Percentiles rank a stretch among this genome's conserved stretches.
These are phyloP conservation scores for Plutomurus gul DNA, from an alignment of 1,140 invertebrate genomes.

Conservation along the genomic window DNA sequence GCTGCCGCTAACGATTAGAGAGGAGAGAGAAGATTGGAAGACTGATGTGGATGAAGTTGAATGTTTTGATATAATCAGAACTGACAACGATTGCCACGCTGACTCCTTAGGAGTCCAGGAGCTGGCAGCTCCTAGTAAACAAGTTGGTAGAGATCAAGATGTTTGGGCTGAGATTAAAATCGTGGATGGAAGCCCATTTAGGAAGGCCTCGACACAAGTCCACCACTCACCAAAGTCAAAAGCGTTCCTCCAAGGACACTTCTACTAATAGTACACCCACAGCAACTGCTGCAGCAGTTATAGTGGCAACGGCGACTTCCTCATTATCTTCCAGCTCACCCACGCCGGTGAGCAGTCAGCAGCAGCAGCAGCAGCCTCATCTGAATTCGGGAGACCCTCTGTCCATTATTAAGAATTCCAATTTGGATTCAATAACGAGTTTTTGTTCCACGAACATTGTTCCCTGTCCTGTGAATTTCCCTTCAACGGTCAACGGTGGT, in stretches of 20 bases:
- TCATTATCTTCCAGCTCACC: conserved; percentile 16
- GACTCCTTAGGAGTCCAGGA: background rate
- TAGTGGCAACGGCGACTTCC: background rate
- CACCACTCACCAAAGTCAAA: conserved; percentile 8
- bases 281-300: background rate
- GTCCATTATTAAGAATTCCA: background rate
- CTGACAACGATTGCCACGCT: too few relatives aligned
- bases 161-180: conserved; percentile 50
- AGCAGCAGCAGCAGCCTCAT: background rate
- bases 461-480: background rate
- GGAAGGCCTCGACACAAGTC: conserved; percentile 49
- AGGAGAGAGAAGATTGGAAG: background rate
- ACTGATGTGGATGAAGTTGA: too few relatives aligned
- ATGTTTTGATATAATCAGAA: background rate
- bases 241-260: conserved; percentile 8
- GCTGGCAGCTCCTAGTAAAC: background rate
- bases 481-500: background rate
- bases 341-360: background rate
- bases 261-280: background rate
- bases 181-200: conserved; percentile 53
- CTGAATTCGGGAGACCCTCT: conserved; percentile 3
- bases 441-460: background rate
- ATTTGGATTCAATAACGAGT: background rate
- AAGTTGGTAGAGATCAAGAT: conserved; percentile 36
- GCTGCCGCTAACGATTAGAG: background rate